Evolutionary conservation across 2,888 invertebrate genomes (phyloP).

Genomic region (Trimorus sp.): DNA sequence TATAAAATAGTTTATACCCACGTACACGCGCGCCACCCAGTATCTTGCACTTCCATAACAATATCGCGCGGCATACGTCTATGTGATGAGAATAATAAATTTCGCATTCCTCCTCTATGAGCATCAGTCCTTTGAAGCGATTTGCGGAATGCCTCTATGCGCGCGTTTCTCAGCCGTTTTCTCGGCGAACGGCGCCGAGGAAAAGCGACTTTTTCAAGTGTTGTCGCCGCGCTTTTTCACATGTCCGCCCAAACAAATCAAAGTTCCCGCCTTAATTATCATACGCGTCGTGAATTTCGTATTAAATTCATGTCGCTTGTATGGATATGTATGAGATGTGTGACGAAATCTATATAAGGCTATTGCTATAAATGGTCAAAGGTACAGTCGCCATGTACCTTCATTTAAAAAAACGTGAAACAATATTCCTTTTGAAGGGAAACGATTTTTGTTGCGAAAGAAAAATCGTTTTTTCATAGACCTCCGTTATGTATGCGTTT

Average conservation of each 20-base stretch:
- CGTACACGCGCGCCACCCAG: slow-evolving; percentile 16
- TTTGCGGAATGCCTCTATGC: slow-evolving; percentile 47
- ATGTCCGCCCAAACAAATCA: slow-evolving; percentile 5
- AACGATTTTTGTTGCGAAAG: too few relatives aligned
- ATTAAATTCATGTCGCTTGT: too few relatives aligned
- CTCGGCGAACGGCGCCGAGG: neutral
- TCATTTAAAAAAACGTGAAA: too few relatives aligned
- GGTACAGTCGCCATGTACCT: too few relatives aligned
- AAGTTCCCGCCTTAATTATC: too few relatives aligned
- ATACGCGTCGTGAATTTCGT: too few relatives aligned
- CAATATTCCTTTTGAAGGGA: too few relatives aligned
- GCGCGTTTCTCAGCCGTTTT: neutral
- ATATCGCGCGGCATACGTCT: slow-evolving; percentile 42
- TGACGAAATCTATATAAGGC: too few relatives aligned
- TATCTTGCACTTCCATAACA: slow-evolving; percentile 52
- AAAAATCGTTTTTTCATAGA: too few relatives aligned
- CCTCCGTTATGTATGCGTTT: too few relatives aligned
- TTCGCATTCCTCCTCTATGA: slow-evolving; percentile 49
- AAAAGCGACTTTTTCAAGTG: slow-evolving; percentile 2
- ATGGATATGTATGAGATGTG: too few relatives aligned
- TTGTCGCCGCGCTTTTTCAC: neutral
- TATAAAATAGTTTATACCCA: slow-evolving; percentile 53
- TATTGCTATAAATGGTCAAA: too few relatives aligned
- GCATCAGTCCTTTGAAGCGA: slow-evolving; percentile 50
- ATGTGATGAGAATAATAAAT: slow-evolving; percentile 58